Conservation (phyloP, 2,888 invertebrate genomes). For the Oxyteleia sp. region DNA sequence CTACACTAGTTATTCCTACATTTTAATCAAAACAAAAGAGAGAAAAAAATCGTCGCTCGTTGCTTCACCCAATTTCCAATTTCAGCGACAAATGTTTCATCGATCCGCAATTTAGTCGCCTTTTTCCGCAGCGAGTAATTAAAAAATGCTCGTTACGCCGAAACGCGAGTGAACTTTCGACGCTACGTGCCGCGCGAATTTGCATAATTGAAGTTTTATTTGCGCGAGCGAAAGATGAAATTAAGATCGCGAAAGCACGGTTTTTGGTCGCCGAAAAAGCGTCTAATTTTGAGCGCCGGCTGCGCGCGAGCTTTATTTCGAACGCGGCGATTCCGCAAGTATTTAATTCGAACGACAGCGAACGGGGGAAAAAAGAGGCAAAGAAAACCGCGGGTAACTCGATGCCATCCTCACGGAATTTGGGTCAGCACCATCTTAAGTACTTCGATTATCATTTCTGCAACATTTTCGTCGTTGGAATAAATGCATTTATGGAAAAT, state of each 20-base stretch:
- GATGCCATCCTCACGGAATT: conserved; percentile 23
- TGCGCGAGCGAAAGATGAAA: conserved; percentile 8
- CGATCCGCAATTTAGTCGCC: background rate
- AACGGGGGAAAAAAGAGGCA: background rate
- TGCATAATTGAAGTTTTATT: conserved; percentile 44
- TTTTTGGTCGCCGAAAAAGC: conserved; percentile 12
- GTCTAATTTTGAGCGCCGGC: background rate
- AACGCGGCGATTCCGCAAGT: conserved; percentile 15
- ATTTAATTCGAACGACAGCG: conserved; percentile 23
- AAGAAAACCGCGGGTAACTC: conserved; percentile 22
- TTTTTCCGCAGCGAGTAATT: background rate
- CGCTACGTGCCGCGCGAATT: conserved; percentile 1
- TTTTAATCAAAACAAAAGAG: too few relatives aligned
- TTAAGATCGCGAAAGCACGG: conserved; percentile 14
- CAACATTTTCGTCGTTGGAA: too few relatives aligned
- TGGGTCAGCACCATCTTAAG: conserved; percentile 20
- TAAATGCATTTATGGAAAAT: too few relatives aligned
- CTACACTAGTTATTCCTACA: too few relatives aligned
- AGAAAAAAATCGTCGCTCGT: too few relatives aligned
- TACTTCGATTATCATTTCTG: background rate
- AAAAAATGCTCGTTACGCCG: background rate
- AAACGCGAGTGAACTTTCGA: conserved; percentile 8
- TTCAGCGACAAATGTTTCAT: background rate
- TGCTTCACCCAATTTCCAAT: background rate
- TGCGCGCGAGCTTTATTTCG: conserved; percentile 17